phyloP scores from a whole-genome alignment of 1,140 invertebrate genomes.

The Drosophila ficusphila region DNA sequence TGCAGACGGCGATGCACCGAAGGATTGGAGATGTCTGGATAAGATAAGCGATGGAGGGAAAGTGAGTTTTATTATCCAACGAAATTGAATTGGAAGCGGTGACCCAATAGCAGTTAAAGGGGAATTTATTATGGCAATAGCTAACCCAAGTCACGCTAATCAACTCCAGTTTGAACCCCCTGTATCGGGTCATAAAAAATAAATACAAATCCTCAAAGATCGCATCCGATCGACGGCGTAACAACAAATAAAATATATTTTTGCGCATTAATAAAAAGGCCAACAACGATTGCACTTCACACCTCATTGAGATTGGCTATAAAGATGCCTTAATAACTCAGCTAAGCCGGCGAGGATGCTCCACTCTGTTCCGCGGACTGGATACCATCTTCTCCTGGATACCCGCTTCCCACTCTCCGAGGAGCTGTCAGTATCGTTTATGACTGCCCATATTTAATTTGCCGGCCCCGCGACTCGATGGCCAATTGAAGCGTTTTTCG shows the following conservation, averaged over 20 bases:
- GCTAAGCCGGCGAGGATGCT: slow-evolving; percentile 53
- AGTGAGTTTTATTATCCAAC: background rate
- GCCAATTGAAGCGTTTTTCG: slow-evolving; percentile 78
- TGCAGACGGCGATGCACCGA: slow-evolving; percentile 23
- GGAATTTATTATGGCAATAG: slow-evolving; percentile 31
- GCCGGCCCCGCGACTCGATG: slow-evolving; percentile 51
- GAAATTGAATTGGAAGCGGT: slow-evolving; percentile 5
- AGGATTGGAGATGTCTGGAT: slow-evolving; percentile 12
- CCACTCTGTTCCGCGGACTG: background rate
- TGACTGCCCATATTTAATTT: slow-evolving; percentile 81
- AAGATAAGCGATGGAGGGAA: slow-evolving; percentile 17
- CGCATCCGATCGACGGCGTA: slow-evolving; percentile 31
- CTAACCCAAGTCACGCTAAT: slow-evolving; percentile 21
- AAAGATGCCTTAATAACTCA: slow-evolving; percentile 84
- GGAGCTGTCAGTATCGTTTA: slow-evolving; percentile 79
- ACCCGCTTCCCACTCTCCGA: background rate
- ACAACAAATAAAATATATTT: slow-evolving; percentile 72
- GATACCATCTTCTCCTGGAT: background rate
- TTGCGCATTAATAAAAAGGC: slow-evolving; percentile 81
- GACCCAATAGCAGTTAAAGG: background rate
- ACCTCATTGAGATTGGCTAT: slow-evolving; percentile 83
- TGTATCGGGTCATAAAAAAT: slow-evolving; percentile 39
- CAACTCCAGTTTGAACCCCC: slow-evolving; percentile 18
- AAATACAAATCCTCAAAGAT: slow-evolving; percentile 33
- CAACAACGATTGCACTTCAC: slow-evolving; percentile 82